Conservation (phyloP, 2,797 vertebrate genomes). For the Perodicticus potto region DNA sequence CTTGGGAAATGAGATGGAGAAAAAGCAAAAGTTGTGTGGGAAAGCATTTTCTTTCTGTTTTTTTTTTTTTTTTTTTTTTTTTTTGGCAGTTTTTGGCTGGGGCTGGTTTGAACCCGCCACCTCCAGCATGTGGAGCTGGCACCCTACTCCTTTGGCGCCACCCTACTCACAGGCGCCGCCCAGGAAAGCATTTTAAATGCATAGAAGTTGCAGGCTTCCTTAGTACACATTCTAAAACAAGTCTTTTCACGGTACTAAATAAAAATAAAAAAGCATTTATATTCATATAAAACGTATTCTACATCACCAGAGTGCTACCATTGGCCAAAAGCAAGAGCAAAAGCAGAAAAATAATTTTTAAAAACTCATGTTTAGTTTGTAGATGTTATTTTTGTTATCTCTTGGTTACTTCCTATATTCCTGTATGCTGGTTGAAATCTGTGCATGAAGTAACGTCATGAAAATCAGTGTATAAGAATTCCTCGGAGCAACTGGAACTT, state of each 20-base stretch:
- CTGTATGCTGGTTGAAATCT: not conserved
- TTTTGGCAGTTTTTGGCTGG: too few relatives aligned
- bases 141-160: too few relatives aligned
- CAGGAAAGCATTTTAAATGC: too few relatives aligned
- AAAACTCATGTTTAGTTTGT: not conserved
- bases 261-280: constrained; percentile 1
- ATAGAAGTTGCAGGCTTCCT: not conserved
- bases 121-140: too few relatives aligned
- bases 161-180: too few relatives aligned
- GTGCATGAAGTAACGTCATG: not conserved
- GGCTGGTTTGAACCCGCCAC: too few relatives aligned
- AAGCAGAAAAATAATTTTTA: not conserved
- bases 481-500: not conserved
- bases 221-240: not conserved
- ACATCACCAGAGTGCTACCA: not conserved
- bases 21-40: not conserved
- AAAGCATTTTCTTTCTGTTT: too few relatives aligned
- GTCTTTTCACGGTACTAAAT: not conserved
- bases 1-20: not conserved
- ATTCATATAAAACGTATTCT: not conserved
- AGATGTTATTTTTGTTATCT: not conserved
- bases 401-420: not conserved
- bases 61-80: too few relatives aligned
- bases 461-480: not conserved
- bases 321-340: not conserved